Percentiles rank a stretch among this genome's conserved stretches.
These are phyloP conservation scores for Phaethon lepturus DNA, from an alignment of 2,113 vertebrate genomes.

Conservation along the genomic window DNA sequence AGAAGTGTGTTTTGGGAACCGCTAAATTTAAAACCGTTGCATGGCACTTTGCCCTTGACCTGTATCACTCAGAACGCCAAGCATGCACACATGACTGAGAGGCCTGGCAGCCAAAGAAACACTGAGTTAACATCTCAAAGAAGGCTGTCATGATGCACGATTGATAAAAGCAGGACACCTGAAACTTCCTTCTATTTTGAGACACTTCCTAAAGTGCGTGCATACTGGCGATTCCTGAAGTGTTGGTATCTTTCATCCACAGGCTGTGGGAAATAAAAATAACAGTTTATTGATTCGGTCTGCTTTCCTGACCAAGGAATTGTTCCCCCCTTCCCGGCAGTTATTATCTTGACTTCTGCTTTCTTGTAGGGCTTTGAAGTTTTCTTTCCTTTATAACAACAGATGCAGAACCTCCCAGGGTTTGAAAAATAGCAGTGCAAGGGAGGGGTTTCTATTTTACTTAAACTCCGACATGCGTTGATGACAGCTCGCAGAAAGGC, in stretches of 20 bases:
- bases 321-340: not conserved
- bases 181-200: not conserved
- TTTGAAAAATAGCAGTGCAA: not conserved
- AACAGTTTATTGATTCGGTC: not conserved
- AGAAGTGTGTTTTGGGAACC: constrained; percentile 20
- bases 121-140: not conserved
- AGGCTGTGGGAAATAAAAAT: not conserved
- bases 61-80: not conserved
- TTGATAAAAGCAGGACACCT: not conserved
- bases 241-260: not conserved
- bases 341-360: not conserved
- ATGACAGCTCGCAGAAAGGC: not conserved
- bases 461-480: not conserved
- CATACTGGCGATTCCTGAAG: not conserved
- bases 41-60: constrained; percentile 28
- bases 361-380: not conserved
- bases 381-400: not conserved
- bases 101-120: not conserved
- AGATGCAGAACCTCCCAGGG: not conserved
- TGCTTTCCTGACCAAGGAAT: not conserved
- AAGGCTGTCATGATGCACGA: not conserved
- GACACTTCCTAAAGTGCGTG: not conserved
- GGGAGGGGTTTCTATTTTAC: not conserved
- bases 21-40: constrained; percentile 28
- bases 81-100: not conserved